Evolutionary conservation across 2,797 vertebrate species (phyloP), one percentile per base, ranked within the genome.

Genomic region (Sandelia bainsii): DNA sequence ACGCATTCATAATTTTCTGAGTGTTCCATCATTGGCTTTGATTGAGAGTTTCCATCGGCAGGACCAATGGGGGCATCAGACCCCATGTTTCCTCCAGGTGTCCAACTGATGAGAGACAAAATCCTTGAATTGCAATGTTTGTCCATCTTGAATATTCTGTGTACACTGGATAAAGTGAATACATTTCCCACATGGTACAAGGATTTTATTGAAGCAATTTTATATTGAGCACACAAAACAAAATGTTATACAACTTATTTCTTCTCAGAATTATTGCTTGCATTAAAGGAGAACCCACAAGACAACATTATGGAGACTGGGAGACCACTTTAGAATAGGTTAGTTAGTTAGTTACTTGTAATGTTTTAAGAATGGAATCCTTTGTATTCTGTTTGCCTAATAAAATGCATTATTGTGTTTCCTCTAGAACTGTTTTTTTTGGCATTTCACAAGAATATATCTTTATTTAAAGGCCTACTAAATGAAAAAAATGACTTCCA

Each of bases 21-120:
- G 74, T 54, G 64, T 76, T 84, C 83, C 80, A 72, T 81, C 53
- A 2, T 72, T 73, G 77, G 69, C 66, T 82, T 84, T 87, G 79
- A 88, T 85, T 81, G 62, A 81, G 74, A 84, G 51, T 89, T 88
- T 90, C 79, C 84, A 87, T 78, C 58, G 40, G 58, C 50, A 5
- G 60, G 45, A 53, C 71, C 63, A 74, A 84, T 62, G 52, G 54
- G 70, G 59, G 53, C 72, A 77, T 82, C 40, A 34, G 57, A 62
- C 16, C 60, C 23, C 23, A 13, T 76, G 78, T 89, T 86, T 73
- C 65, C 81, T 86, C 56, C 62, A 77, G 77, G 62, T 82, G 80
- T 87, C 51, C 44, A 17, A 69, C 58, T 72, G 70, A 81, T 66
- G 75, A 78, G 23, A 68, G 59, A 83, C 65, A 65, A 66, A 72